phyloP scores from a whole-genome alignment of 2,888 invertebrate genomes.

The Chymomyza procnemis region DNA sequence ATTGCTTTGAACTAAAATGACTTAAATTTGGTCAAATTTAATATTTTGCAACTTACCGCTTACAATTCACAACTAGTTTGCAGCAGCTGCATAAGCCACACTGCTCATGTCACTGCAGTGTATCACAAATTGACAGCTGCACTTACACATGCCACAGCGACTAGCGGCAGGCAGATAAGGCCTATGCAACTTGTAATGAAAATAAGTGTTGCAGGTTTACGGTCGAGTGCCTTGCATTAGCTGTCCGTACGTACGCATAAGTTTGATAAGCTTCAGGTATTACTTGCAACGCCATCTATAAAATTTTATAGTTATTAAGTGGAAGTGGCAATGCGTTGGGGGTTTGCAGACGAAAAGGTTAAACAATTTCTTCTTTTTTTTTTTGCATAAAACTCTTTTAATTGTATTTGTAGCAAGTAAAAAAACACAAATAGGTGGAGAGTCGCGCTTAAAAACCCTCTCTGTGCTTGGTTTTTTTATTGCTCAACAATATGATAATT shows the following conservation, averaged over 20 bases:
- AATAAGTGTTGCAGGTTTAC: background rate
- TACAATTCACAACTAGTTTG: too few species aligned
- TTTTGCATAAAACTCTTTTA: background rate
- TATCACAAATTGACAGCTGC: background rate
- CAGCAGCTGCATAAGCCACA: too few species aligned
- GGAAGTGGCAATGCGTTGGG: background rate
- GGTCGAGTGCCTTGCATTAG: background rate
- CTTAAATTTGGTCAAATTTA: too few species aligned
- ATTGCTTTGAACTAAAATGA: too few species aligned
- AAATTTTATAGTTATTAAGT: background rate
- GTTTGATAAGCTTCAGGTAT: background rate
- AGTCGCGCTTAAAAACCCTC: background rate
- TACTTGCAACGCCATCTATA: background rate
- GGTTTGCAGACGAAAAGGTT: background rate
- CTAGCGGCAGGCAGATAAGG: background rate
- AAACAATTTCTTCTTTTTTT: background rate
- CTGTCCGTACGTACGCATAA: background rate
- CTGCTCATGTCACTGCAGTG: too few species aligned
- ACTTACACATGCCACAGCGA: background rate
- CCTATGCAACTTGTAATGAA: background rate
- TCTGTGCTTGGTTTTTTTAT: background rate
- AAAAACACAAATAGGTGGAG: background rate
- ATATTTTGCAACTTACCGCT: too few species aligned
- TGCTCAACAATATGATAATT: background rate
- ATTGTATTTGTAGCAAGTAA: background rate